These are phyloP conservation scores for Irena cyanogastra DNA, from an alignment of 2,113 vertebrate genomes.

Conservation along the genomic window DNA sequence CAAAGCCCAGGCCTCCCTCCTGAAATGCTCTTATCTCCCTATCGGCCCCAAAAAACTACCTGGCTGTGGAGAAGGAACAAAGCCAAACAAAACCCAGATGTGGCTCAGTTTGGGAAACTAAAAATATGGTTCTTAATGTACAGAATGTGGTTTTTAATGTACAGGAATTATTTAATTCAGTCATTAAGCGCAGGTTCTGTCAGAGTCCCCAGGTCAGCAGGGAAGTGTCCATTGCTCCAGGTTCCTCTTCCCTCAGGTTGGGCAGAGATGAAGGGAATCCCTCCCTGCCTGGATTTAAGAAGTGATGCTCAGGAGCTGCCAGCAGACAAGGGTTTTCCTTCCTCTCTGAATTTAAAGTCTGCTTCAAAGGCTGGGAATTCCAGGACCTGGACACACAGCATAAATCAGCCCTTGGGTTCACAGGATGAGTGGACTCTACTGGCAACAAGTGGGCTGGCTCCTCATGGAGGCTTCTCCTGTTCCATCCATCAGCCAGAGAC, in stretches of 20 bases:
- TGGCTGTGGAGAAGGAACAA: background rate
- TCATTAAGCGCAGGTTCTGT: rapidly evolving
- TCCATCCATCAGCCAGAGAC: background rate
- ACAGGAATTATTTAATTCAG: background rate
- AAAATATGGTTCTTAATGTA: background rate
- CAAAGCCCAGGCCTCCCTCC: background rate
- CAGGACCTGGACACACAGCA: rapidly evolving
- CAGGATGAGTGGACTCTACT: background rate
- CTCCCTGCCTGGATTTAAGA: background rate
- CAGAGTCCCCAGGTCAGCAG: background rate
- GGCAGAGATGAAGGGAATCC: background rate
- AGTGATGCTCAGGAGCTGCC: background rate
- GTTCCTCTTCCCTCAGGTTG: background rate
- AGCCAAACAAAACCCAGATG: background rate
- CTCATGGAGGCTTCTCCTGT: background rate
- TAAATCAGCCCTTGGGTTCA: background rate
- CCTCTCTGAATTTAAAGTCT: background rate
- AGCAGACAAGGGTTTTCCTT: background rate
- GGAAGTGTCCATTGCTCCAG: background rate
- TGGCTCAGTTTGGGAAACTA: background rate
- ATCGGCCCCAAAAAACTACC: background rate
- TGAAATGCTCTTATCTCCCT: background rate
- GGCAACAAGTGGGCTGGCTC: background rate
- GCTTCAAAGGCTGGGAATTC: background rate
- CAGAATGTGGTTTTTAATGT: background rate